Percentiles rank a stretch among this genome's conserved stretches.
phyloP scores from a whole-genome alignment of 2,797 vertebrate genomes.

The Enteromius fasciolatus region DNA sequence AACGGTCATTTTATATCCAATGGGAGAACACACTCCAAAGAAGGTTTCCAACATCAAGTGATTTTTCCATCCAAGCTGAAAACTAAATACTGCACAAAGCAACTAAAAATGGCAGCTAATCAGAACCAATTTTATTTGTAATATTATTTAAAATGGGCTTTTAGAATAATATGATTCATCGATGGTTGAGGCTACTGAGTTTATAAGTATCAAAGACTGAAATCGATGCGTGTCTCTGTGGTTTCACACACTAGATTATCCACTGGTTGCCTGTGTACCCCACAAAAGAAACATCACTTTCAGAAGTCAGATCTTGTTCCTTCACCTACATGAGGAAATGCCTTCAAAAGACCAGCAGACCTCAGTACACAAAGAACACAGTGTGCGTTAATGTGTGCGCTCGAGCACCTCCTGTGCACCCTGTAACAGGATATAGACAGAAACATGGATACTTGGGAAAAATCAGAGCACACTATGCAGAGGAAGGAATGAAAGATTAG shows the following conservation, averaged over 20 bases:
- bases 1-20: conserved; percentile 66
- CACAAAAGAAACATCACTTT: conserved; percentile 76
- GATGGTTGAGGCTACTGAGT: background rate
- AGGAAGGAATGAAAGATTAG: conserved; percentile 35
- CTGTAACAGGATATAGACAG: conserved; percentile 48
- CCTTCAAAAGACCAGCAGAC: conserved; percentile 48
- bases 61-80: background rate
- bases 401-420: conserved; percentile 31
- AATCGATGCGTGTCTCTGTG: conserved; percentile 8
- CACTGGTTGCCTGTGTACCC: conserved; percentile 69
- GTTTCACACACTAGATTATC: conserved; percentile 67
- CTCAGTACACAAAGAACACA: conserved; percentile 56
- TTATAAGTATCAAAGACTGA: conserved; percentile 12
- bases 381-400: conserved; percentile 43
- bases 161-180: conserved; percentile 36
- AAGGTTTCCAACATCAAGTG: background rate
- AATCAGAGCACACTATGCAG: conserved; percentile 19
- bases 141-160: background rate
- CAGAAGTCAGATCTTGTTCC: conserved; percentile 77
- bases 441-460: conserved; percentile 43
- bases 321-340: conserved; percentile 57
- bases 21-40: conserved; percentile 71
- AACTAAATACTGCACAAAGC: background rate
- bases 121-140: background rate
- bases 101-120: background rate